A percentile compares a stretch with the other conserved stretches of the same genome.
These are phyloP conservation scores for Trissolcus basalis DNA, from an alignment of 1,140 invertebrate species.

Conservation along the genomic window DNA sequence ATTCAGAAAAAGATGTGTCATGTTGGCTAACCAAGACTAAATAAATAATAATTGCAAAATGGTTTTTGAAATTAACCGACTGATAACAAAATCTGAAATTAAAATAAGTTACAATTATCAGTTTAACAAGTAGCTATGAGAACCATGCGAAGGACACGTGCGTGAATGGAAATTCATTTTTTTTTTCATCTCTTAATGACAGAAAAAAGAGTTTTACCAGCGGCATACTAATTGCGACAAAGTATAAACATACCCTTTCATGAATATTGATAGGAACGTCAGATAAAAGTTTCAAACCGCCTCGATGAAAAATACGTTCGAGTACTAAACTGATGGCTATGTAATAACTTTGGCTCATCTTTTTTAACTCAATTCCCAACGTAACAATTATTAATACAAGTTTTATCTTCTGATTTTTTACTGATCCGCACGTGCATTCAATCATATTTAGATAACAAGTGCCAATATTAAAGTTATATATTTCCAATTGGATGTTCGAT, in stretches of 20 bases:
- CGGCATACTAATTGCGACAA: slow-evolving; percentile 1
- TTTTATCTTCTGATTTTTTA: too few relatives aligned
- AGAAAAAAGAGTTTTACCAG: slow-evolving; percentile 36
- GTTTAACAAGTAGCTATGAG: slow-evolving; percentile 59
- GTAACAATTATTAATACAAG: too few relatives aligned
- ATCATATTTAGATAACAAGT: too few relatives aligned
- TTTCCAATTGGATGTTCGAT: too few relatives aligned
- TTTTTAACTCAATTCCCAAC: too few relatives aligned
- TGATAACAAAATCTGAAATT: slow-evolving; percentile 7
- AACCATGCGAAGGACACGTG: slow-evolving; percentile 62
- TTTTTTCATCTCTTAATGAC: slow-evolving; percentile 26
- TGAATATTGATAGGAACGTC: slow-evolving; percentile 19
- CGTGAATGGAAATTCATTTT: slow-evolving; percentile 43
- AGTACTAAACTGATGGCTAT: not conserved
- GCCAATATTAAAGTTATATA: too few relatives aligned
- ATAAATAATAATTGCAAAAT: too few relatives aligned
- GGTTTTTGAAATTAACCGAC: too few relatives aligned
- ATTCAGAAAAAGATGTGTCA: not conserved
- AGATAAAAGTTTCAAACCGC: slow-evolving; percentile 2
- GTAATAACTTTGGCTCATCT: too few relatives aligned
- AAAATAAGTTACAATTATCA: slow-evolving; percentile 47
- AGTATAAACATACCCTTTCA: slow-evolving; percentile 10
- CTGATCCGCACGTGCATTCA: too few relatives aligned
- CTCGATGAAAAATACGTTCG: not conserved
- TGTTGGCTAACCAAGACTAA: too few relatives aligned